Evolutionary conservation across 92 coral and sea anemone species (phyloP).

Genomic region (Zoanthus sociatus): DNA sequence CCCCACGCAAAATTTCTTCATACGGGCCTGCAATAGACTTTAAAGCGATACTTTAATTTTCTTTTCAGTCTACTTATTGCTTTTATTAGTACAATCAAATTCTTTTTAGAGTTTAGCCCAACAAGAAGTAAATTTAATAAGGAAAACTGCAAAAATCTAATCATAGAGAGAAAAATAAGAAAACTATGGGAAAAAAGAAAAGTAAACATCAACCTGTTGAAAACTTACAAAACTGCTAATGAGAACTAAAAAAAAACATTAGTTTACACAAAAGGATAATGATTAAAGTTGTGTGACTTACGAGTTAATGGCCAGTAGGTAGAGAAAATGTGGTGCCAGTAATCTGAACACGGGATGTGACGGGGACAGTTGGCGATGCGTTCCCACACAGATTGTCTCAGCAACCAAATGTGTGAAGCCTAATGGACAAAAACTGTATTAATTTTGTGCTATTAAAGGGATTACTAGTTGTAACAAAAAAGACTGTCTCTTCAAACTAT

Average conservation of each 20-base stretch:
- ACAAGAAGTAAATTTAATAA: too few relatives aligned
- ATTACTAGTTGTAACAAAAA: neutral
- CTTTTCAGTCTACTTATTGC: too few relatives aligned
- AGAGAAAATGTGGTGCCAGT: constrained; percentile 95
- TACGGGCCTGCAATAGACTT: too few relatives aligned
- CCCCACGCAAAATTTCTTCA: too few relatives aligned
- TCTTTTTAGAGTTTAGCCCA: too few relatives aligned
- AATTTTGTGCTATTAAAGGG: neutral
- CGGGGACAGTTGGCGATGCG: constrained; percentile 93
- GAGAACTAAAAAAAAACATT: neutral
- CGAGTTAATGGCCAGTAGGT: constrained; percentile 95
- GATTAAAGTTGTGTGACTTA: constrained; percentile 46
- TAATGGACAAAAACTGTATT: neutral
- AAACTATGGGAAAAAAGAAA: too few relatives aligned
- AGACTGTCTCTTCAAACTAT: neutral
- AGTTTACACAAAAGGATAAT: neutral
- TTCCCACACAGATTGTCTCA: constrained; percentile 90
- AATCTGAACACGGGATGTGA: constrained; percentile 97
- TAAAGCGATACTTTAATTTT: neutral
- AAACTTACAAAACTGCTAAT: neutral
- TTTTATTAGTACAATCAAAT: too few relatives aligned
- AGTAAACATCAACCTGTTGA: too few relatives aligned
- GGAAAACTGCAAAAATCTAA: too few relatives aligned
- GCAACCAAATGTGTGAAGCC: constrained; percentile 97
- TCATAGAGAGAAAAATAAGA: too few relatives aligned